These are phyloP conservation scores for Alviniconcha strummeri DNA, from an alignment of 2,888 invertebrate species.

Conservation along the genomic window DNA sequence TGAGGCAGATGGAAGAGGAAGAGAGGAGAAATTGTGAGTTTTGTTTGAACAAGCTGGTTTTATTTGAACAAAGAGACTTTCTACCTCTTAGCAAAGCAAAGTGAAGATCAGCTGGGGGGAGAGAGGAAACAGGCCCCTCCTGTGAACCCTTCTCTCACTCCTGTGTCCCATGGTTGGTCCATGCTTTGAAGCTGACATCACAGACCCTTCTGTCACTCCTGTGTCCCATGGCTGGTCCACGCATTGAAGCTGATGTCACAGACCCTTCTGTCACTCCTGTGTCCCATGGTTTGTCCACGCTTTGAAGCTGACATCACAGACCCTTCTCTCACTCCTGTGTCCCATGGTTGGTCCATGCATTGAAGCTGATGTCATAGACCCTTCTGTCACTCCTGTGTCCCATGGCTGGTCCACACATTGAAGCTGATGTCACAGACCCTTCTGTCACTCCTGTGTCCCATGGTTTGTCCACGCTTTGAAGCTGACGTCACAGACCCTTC, in stretches of 20 bases:
- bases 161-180: not conserved
- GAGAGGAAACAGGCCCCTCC: not conserved
- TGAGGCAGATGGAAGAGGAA: constrained; percentile 6
- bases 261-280: not conserved
- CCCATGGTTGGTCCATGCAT: not conserved
- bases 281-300: not conserved
- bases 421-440: too few relatives aligned
- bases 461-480: not conserved
- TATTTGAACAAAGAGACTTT: not conserved
- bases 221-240: not conserved
- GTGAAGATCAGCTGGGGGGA: too few relatives aligned
- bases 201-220: not conserved
- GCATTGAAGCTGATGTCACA: too few relatives aligned
- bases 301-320: too few relatives aligned
- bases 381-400: too few relatives aligned
- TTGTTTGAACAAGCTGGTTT: not conserved
- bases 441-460: too few relatives aligned
- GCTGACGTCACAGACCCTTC: not conserved
- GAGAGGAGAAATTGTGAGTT: constrained; percentile 20
- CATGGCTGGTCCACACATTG: not conserved
- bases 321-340: too few relatives aligned
- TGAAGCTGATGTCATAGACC: too few relatives aligned
- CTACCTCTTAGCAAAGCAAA: too few relatives aligned
- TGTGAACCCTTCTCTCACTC: not conserved
- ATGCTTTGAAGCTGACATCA: too few relatives aligned